phyloP scores from a whole-genome alignment of 2,113 vertebrate species.

The Panthera leo region DNA sequence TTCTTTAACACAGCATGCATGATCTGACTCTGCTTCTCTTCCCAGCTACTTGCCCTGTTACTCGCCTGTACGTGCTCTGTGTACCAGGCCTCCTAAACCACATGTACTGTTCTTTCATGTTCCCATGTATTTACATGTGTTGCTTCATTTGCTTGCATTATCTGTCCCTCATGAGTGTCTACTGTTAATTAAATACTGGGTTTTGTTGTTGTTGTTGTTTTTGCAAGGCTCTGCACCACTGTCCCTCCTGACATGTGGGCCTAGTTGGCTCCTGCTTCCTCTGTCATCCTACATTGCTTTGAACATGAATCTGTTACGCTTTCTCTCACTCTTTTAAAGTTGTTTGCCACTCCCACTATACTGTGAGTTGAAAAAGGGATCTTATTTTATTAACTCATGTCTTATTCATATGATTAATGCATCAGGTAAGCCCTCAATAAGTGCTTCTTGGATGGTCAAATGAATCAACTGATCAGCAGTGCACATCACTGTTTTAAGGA shows the following conservation, averaged over 20 bases:
- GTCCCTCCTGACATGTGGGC: too few species aligned
- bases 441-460: background rate
- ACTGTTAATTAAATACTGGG: background rate
- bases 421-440: background rate
- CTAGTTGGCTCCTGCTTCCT: background rate
- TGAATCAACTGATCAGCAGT: background rate
- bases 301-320: background rate
- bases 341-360: background rate
- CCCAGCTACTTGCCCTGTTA: background rate
- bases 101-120: rapidly evolving
- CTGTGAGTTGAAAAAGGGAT: background rate
- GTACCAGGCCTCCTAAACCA: background rate
- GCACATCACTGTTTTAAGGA: background rate
- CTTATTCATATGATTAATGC: background rate
- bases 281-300: background rate
- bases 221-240: background rate
- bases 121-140: background rate
- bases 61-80: background rate
- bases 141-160: background rate
- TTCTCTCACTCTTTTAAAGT: background rate
- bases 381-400: background rate
- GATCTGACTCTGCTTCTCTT: background rate
- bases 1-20: background rate
- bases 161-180: background rate
- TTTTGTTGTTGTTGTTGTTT: background rate